A percentile compares a stretch with the other conserved stretches of the same genome.
These are phyloP conservation scores for Drosophila tristis DNA, from an alignment of 1,140 invertebrate species.

Conservation along the genomic window DNA sequence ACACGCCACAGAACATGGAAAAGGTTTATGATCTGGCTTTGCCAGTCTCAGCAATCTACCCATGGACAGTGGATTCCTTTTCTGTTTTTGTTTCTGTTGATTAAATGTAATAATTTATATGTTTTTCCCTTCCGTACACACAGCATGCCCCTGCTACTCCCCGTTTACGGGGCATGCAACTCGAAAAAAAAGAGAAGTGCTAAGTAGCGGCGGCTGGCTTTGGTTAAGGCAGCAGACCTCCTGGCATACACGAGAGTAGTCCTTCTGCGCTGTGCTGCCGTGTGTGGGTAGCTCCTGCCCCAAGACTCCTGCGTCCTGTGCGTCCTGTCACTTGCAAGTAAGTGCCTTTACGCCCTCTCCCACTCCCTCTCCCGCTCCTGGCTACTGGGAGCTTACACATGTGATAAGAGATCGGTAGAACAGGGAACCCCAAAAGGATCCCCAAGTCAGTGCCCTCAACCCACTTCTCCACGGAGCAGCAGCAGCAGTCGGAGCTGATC, in stretches of 20 bases:
- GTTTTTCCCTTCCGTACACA: no score
- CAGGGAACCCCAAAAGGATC: constrained; percentile 17
- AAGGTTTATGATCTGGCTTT: no score
- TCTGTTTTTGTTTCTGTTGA: no score
- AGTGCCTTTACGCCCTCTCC: constrained; percentile 32
- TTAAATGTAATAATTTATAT: no score
- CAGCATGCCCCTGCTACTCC: no score
- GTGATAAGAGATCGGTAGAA: constrained; percentile 46
- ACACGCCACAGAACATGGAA: no score
- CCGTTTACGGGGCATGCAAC: no score
- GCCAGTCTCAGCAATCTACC: no score
- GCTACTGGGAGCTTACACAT: not conserved
- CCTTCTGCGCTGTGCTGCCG: not conserved
- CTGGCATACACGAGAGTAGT: not conserved
- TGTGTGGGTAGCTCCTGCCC: constrained; percentile 60
- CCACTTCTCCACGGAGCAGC: not conserved
- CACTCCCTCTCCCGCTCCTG: not conserved
- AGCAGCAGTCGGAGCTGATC: not conserved
- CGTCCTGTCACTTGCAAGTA: constrained; percentile 73
- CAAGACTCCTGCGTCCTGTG: constrained; percentile 37
- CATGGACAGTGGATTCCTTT: no score
- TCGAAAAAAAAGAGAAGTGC: constrained; percentile 44
- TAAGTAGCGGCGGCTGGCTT: constrained; percentile 53
- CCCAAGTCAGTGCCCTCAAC: constrained; percentile 13
- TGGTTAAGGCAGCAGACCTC: constrained; percentile 27